phyloP scores from a whole-genome alignment of 2,888 invertebrate species.

The Prosopocoilus inquinatus region DNA sequence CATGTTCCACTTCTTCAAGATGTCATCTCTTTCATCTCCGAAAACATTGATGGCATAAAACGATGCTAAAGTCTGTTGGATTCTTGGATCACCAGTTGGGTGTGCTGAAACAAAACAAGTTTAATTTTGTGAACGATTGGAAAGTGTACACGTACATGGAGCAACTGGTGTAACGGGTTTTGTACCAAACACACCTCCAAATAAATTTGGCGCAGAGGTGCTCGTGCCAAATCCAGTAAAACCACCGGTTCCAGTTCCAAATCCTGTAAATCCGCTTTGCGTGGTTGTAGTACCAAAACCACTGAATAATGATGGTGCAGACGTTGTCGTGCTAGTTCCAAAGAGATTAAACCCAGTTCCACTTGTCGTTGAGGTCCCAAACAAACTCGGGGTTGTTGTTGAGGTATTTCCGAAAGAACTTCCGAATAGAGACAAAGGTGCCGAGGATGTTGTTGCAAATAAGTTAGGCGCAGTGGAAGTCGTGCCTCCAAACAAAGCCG shows the following conservation, averaged over 20 bases:
- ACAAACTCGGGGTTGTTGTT: constrained; percentile 41
- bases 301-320: constrained; percentile 40
- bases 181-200: constrained; percentile 40
- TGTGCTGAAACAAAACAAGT: not conserved
- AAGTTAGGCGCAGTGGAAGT: constrained; percentile 34
- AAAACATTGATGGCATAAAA: constrained; percentile 64
- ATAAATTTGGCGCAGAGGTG: constrained; percentile 34
- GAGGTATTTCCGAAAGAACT: constrained; percentile 37
- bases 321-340: constrained; percentile 42
- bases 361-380: constrained; percentile 23
- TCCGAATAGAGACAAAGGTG: constrained; percentile 37
- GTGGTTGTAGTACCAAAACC: constrained; percentile 51
- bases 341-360: constrained; percentile 43
- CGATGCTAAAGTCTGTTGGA: constrained; percentile 53
- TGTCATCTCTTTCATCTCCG: constrained; percentile 92
- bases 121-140: not conserved
- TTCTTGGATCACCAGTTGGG: constrained; percentile 28
- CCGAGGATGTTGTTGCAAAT: constrained; percentile 29
- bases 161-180: constrained; percentile 51
- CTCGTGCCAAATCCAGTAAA: constrained; percentile 42
- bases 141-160: constrained; percentile 18
- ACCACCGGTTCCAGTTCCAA: constrained; percentile 47
- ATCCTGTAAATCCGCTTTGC: constrained; percentile 45
- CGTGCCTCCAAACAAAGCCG: constrained; percentile 56
- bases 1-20: constrained; percentile 93